These are phyloP conservation scores for Artemia franciscana DNA, from an alignment of 1,140 invertebrate species.

Conservation along the genomic window DNA sequence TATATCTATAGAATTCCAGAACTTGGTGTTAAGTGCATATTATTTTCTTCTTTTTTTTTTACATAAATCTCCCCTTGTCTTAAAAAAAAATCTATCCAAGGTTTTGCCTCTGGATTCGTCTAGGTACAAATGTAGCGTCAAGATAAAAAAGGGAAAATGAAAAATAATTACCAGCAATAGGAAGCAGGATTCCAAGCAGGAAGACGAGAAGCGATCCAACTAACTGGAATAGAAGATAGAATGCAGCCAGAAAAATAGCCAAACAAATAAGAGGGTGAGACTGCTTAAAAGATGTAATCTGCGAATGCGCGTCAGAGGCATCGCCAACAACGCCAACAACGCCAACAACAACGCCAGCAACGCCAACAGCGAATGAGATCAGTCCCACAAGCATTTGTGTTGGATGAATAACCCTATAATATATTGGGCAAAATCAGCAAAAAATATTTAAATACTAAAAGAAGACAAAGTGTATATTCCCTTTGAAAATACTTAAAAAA, in stretches of 20 bases:
- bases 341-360: slow-evolving; percentile 36
- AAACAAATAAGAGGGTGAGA: slow-evolving; percentile 38
- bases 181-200: slow-evolving; percentile 43
- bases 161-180: slow-evolving; percentile 42
- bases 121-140: no score
- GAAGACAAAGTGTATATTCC: background rate
- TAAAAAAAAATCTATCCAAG: no score
- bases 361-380: slow-evolving; percentile 29
- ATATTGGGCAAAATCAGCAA: no score
- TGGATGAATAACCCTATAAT: slow-evolving; percentile 38
- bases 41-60: no score
- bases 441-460: slow-evolving; percentile 6
- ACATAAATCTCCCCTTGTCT: no score
- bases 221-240: slow-evolving; percentile 41
- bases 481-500: no score
- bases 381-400: slow-evolving; percentile 43
- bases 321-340: no score
- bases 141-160: no score
- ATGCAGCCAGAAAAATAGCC: slow-evolving; percentile 29
- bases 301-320: slow-evolving; percentile 31
- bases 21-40: no score
- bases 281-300: slow-evolving; percentile 34
- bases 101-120: no score
- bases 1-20: no score
- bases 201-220: slow-evolving; percentile 47